These are phyloP conservation scores for Bombyx huttoni DNA, from an alignment of 2,888 invertebrate genomes.

Conservation along the genomic window DNA sequence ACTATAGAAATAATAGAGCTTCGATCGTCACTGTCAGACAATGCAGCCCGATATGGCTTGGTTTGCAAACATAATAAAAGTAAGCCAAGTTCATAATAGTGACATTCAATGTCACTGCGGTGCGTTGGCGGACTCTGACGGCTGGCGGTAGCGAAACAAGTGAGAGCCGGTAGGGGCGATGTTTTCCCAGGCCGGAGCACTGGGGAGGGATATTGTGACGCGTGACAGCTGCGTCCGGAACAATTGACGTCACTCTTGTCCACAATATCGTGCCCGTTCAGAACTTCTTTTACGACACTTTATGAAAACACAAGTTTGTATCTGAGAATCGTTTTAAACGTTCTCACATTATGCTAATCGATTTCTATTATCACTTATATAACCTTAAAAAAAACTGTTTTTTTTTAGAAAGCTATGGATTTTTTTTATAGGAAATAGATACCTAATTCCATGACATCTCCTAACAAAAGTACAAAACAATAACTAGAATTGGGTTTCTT, in stretches of 20 bases:
- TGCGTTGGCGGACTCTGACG: constrained; percentile 13
- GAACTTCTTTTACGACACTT: constrained; percentile 4
- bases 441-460: too few relatives aligned
- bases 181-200: constrained; percentile 37
- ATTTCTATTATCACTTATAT: too few relatives aligned
- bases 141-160: constrained; percentile 7
- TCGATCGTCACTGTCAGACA: background rate
- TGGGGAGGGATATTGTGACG: constrained; percentile 12
- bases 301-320: constrained; percentile 3
- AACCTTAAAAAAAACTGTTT: too few relatives aligned
- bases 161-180: constrained; percentile 31
- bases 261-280: background rate
- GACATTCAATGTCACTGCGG: constrained; percentile 35
- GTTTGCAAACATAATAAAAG: constrained; percentile 11
- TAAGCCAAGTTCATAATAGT: constrained; percentile 43
- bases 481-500: too few relatives aligned
- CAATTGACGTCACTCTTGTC: constrained; percentile 20
- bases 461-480: too few relatives aligned
- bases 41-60: background rate
- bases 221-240: constrained; percentile 28
- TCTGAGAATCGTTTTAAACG: constrained; percentile 1
- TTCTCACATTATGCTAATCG: background rate
- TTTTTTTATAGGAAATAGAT: too few relatives aligned
- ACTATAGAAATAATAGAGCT: background rate
- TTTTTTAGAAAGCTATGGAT: too few relatives aligned